Evolutionary conservation across 2,888 invertebrate genomes (phyloP), one percentile per base, ranked within the genome.

Genomic region (Boloria selene): DNA sequence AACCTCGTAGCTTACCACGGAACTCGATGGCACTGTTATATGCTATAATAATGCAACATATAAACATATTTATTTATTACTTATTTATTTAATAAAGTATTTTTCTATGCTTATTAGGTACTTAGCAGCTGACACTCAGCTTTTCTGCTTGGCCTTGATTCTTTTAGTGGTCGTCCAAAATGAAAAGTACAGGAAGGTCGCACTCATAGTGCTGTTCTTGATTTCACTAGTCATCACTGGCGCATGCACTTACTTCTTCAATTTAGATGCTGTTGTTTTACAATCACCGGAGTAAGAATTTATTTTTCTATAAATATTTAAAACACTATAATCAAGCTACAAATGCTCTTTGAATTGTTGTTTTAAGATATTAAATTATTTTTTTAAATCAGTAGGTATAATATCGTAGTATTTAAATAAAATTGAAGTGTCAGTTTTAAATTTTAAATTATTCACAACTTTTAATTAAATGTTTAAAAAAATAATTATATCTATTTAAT

Each of bases 111-210:
- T 13, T 10, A 38, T 18, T 73, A 92, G 93, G 93, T 92, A 92
- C 71, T 74, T 93, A 22, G 92, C 91, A 55, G 86, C 91, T 16
- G 93, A 93, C 75, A 91, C 85, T 0, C 92, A 93, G 70, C 77
- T 93, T 26, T 92, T 92, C 79, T 79, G 81, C 61, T 1, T 88
- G 0, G 88, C 88, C 0, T 77, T 92, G n/a, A 67, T 86, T 0
- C 60, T 92, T 0, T 85, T 89, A 60, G 72, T 90, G 67, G 10
- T 76, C n/a, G 76, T 78, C 7, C 77, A 83, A 13, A 75, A 70
- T 4, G 69, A 75, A 14, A 75, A 75, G 3, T 71, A 79, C 0
- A 77, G 82, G 60, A 74, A 72, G 16, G 49, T 77, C 0, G 75
- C 75, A 0, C 74, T 90, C 5, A 17, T 72, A 0, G 17, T 70